These are phyloP conservation scores for Ethmia dodecea DNA, from an alignment of 2,888 invertebrate species.

Conservation along the genomic window DNA sequence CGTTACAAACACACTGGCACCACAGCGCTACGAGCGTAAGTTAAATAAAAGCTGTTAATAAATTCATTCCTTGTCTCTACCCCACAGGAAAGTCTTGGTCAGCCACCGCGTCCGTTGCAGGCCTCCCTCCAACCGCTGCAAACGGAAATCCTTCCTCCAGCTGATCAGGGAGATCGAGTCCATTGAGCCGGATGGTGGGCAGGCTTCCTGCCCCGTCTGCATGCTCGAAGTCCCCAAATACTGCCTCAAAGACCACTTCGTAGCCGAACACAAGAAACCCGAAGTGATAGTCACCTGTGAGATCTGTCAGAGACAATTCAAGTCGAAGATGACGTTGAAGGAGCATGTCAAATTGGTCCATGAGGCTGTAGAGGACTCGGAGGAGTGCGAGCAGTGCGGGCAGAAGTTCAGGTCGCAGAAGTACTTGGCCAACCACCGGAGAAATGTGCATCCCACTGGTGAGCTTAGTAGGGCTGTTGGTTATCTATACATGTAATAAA, in stretches of 20 bases:
- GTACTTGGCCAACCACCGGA: conserved; percentile 35
- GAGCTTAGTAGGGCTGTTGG: no score
- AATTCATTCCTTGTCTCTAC: neutral
- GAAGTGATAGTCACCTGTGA: no score
- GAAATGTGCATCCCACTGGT: conserved; percentile 41
- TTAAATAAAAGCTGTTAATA: no score
- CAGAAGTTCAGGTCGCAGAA: conserved; percentile 36
- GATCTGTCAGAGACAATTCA: conserved; percentile 30
- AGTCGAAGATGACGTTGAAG: conserved; percentile 30
- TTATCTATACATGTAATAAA: no score
- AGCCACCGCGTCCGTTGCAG: conserved; percentile 26
- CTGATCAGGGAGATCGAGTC: neutral
- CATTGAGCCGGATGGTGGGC: neutral
- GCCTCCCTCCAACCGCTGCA: conserved; percentile 15
- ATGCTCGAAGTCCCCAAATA: conserved; percentile 27
- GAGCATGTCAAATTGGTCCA: conserved; percentile 39
- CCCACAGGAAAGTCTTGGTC: conserved; percentile 13
- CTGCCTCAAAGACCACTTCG: conserved; percentile 29
- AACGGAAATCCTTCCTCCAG: neutral
- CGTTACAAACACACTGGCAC: no score
- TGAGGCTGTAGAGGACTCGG: conserved; percentile 32
- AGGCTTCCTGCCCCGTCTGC: conserved; percentile 33
- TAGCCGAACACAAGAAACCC: conserved; percentile 23
- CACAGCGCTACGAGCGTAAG: no score
- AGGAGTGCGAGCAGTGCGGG: conserved; percentile 34